Evolutionary conservation across 2,888 invertebrate species (phyloP).

Genomic region (Periphyllus acericola): DNA sequence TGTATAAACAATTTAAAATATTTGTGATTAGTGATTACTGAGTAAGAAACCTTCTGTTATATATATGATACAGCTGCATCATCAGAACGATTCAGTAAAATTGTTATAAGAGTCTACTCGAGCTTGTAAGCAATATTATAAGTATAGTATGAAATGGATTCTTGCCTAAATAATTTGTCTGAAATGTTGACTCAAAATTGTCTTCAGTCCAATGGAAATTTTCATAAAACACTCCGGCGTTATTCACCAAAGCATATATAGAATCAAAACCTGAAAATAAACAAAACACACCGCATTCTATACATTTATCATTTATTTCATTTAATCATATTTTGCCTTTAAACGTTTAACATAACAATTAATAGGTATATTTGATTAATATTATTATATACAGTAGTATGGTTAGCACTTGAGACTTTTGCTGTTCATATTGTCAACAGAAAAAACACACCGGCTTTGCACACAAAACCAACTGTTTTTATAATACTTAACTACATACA

Average conservation of each 20-base stretch:
- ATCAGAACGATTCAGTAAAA: too few species aligned
- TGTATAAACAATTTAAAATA: too few species aligned
- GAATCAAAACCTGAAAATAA: conserved; percentile 49
- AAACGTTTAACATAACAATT: not conserved
- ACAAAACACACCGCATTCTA: conserved; percentile 38
- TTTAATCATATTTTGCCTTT: not conserved
- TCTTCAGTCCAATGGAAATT: conserved; percentile 70
- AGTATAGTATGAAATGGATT: not conserved
- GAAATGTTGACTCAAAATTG: conserved; percentile 71
- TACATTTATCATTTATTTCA: conserved; percentile 5
- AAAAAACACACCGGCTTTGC: not conserved
- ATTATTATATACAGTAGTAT: not conserved
- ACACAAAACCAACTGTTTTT: not conserved
- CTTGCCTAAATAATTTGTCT: conserved; percentile 71
- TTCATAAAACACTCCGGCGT: conserved; percentile 71
- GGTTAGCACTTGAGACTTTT: not conserved
- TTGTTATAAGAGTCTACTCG: not conserved
- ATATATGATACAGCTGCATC: too few species aligned
- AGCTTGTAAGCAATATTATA: not conserved
- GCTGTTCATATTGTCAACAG: not conserved
- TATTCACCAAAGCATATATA: conserved; percentile 67
- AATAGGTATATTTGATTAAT: not conserved
- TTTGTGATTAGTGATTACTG: too few species aligned
- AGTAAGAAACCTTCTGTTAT: too few species aligned
- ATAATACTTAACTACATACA: not conserved